Evolutionary conservation across 2,888 invertebrate genomes (phyloP), one percentile per base, ranked within the genome.

Genomic region (Athrips mouffetella): DNA sequence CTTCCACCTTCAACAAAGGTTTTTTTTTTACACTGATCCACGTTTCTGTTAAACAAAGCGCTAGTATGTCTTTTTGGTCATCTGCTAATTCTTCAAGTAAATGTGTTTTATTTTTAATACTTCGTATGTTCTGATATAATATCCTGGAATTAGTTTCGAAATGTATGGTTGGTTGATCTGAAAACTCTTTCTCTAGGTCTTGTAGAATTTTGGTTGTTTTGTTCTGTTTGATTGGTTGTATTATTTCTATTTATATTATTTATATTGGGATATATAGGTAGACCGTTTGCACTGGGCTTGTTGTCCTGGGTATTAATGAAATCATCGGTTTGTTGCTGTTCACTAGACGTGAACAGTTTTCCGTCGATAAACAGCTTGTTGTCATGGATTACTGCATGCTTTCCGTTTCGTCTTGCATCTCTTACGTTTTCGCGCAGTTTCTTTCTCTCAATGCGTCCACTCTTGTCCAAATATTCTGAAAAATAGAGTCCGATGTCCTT

Each of bases 31-130:
- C 20, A 1, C 48, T 27, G 25, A 57, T 13, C 54, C 57, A 52
- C 10, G 54, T 37, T 30, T 54, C 52, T 2, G 49, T 31, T 8
- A 55, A 10, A 45, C 53, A 54, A 5, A 54, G 7, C 13, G 48
- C 41, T 10, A 50, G 25, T 16, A 50, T 6, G 25, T 15, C 21
- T 6, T 50, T 37, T n/a, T 57, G n/a, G n/a, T n/a, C 45, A 1
- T 53, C 41, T 2, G 53, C 13, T 16, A 55, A 20, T 6, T 45
- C 50, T 33, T 53, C 33, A 6, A 33, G n/a, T 33, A 33, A 11
- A 16, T 33, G 33, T 3, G 13, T 7, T 33, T 33, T 33, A 16
- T 33, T 33, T 2, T 15, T 6, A 15, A 33, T 33, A 7, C 33
- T 33, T 11, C n/a, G 13, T n/a, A 33, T 33, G 13, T 33, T 33